These are phyloP conservation scores for Lasaia peninsularis DNA, from an alignment of 1,140 invertebrate genomes.

Conservation along the genomic window DNA sequence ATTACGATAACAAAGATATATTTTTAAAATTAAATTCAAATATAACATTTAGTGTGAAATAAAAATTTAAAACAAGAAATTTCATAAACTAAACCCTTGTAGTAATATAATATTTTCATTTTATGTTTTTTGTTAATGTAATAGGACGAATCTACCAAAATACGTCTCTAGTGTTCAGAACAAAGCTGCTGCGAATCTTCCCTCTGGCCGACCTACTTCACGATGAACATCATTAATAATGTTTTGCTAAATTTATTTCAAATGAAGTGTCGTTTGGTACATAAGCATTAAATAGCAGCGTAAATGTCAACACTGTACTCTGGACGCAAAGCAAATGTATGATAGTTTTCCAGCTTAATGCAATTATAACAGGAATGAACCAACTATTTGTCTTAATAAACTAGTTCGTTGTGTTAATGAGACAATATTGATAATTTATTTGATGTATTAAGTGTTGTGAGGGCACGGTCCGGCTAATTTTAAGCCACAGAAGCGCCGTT, in stretches of 20 bases:
- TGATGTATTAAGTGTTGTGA: conserved; percentile 8
- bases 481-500: not conserved
- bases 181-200: conserved; percentile 1
- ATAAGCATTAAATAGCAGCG: conserved; percentile 26
- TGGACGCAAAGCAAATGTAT: not conserved
- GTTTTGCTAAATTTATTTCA: conserved; percentile 33
- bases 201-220: conserved; percentile 4
- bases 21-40: too few relatives aligned
- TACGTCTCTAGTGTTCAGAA: not conserved
- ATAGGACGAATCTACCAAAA: not conserved
- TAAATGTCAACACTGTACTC: conserved; percentile 19
- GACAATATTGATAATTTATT: conserved; percentile 11
- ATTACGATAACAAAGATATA: too few relatives aligned
- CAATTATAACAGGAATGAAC: conserved; percentile 12
- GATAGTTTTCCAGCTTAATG: conserved; percentile 10
- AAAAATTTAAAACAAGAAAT: too few relatives aligned
- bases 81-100: too few relatives aligned
- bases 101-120: too few relatives aligned
- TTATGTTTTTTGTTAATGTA: not conserved
- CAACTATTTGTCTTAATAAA: conserved; percentile 13
- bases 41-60: too few relatives aligned
- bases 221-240: conserved; percentile 28
- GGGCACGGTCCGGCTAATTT: not conserved
- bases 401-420: conserved; percentile 6
- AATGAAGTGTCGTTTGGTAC: conserved; percentile 25